Base-by-base conservation (phyloP, 64 coral and sea anemone species). In the Pachyseris speciosa region DNA sequence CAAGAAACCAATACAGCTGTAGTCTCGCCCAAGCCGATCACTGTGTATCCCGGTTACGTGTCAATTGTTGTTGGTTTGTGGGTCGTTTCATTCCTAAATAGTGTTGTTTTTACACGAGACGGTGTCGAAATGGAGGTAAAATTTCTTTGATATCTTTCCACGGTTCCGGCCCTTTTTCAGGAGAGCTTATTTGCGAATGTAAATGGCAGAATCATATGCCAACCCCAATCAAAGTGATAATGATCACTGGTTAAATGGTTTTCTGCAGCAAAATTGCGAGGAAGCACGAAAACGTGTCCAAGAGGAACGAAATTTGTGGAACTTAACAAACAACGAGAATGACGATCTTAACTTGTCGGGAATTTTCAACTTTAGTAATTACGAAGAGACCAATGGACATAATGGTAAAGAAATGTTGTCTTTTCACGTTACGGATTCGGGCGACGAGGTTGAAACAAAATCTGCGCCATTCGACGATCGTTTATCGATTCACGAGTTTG, bases 241-340 rank as follows among this genome's bases (percentile, higher is more conserved):
- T 34, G 77, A 81, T 7, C 52, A 81, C 26, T 81, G 77, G 77
- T 61, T 81, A 5, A 81, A 81, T 37, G 77, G 53, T 13, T 61
- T 81, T 81, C 77, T 81, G 5, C 77, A 53, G 63, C 32, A 59
- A 22, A 60, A 81, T 39, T 59, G 77, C 53, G 77, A 81, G 29
- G 51, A 81, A 26, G 77, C 52, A 40, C 17, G 77, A 57, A 81
- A 81, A 28, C 77, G 77, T 20, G 30, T 81, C 27, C 33, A 61
- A 22, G 77, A 63, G 25, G 77, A 81, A 55, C 32, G 77, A 63
- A 61, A 57, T 61, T 19, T 81, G 22, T 61, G 51, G 77, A 39
- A 40, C 10, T 61, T 61, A 6, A 40, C 77, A 24, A 33, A 81
- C 33, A 34, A 58, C 53, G 77, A 61, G 40, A 60, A 61, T 41